Conservation (phyloP, 2,888 invertebrate species). For the Synanthedon andrenaeformis region DNA sequence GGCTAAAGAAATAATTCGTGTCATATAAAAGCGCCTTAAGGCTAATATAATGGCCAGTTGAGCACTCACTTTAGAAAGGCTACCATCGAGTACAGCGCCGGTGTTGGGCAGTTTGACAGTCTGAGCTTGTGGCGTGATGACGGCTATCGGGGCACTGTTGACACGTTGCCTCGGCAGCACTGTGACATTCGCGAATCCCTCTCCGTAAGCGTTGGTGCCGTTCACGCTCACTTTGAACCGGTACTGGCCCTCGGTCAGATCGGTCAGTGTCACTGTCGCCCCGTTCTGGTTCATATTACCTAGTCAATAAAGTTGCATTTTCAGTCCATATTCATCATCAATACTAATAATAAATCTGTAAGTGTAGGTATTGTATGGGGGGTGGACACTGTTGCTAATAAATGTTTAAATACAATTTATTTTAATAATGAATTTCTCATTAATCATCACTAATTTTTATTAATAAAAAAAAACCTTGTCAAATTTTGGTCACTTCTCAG, state of each 20-base stretch:
- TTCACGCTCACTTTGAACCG: constrained; percentile 86
- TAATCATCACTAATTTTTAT: neutral
- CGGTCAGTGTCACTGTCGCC: constrained; percentile 83
- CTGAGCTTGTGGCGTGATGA: constrained; percentile 88
- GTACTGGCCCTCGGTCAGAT: constrained; percentile 88
- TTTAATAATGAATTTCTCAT: too few species aligned
- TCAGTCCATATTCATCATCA: neutral
- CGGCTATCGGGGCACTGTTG: constrained; percentile 86
- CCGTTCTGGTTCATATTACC: constrained; percentile 88
- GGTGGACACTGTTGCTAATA: neutral
- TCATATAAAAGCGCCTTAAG: too few species aligned
- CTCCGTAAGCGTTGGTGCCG: constrained; percentile 81
- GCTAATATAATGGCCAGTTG: too few species aligned
- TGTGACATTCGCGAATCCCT: constrained; percentile 89
- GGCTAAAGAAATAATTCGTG: too few species aligned
- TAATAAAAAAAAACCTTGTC: constrained; percentile 4
- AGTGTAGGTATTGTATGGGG: too few species aligned
- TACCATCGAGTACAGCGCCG: constrained; percentile 90
- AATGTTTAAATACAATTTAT: too few species aligned
- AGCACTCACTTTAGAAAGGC: constrained; percentile 68
- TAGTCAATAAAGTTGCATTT: constrained; percentile 22
- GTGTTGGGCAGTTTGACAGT: constrained; percentile 91
- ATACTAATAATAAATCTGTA: too few species aligned
- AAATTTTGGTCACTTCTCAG: too few species aligned
- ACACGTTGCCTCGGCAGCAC: constrained; percentile 86